Percentiles rank a stretch among this genome's conserved stretches.
These are phyloP conservation scores for Drosophila subpulchrella DNA, from an alignment of 1,140 invertebrate genomes.

Conservation along the genomic window DNA sequence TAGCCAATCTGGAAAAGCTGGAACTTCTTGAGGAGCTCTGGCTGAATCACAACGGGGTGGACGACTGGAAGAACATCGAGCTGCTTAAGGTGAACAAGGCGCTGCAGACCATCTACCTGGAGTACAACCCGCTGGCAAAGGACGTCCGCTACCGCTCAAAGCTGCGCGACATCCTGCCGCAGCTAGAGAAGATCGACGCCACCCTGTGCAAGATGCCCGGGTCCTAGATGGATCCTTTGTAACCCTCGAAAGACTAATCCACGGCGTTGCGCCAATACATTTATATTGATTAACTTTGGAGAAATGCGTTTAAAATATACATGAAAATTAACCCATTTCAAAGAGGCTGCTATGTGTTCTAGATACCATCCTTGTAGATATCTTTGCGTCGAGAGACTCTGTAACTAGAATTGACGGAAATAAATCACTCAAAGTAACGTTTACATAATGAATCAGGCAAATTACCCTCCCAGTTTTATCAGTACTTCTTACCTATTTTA, in stretches of 20 bases:
- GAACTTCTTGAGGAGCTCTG: constrained; percentile 95
- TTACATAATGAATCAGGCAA: no score
- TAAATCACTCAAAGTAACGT: not conserved
- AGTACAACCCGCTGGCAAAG: constrained; percentile 94
- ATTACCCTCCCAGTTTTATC: not conserved
- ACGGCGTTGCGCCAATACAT: constrained; percentile 18
- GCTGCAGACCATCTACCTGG: constrained; percentile 96
- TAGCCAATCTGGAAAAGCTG: constrained; percentile 93
- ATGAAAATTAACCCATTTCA: constrained; percentile 11
- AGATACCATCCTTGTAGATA: not conserved
- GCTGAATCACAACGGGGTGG: constrained; percentile 97
- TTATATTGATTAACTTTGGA: constrained; percentile 29
- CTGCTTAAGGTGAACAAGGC: constrained; percentile 90
- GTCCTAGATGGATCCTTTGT: constrained; percentile 68
- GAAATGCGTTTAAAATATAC: constrained; percentile 34
- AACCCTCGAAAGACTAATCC: constrained; percentile 34
- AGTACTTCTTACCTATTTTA: not conserved
- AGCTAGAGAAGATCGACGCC: constrained; percentile 97
- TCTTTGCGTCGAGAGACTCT: not conserved
- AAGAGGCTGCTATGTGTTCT: not conserved
- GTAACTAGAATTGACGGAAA: not conserved
- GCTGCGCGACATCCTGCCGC: constrained; percentile 94
- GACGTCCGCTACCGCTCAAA: constrained; percentile 96
- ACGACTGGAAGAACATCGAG: constrained; percentile 94
- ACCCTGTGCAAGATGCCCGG: constrained; percentile 89